Evolutionary conservation across 2,113 vertebrate species (phyloP), one percentile per base, ranked within the genome.

Genomic region (Eolophus roseicapilla): DNA sequence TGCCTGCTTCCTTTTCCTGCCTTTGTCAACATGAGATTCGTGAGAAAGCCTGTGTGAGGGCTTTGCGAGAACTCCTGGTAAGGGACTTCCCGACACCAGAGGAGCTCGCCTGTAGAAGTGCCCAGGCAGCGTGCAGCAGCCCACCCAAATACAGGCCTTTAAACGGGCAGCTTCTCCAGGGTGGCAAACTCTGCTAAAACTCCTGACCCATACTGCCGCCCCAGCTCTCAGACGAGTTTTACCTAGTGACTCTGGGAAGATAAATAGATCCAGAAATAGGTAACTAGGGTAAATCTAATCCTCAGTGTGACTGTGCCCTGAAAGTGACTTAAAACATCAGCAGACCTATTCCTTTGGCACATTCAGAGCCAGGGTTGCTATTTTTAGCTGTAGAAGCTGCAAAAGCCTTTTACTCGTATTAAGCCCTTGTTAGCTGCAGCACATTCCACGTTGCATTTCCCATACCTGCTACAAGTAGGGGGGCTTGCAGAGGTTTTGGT

Each of bases 221-320:
- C 49, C 0, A 0, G 74, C 91, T 73, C 76, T n/a, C 70, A 64
- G 88, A 39, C 0, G 0, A 7, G 10, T 92, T 91, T 94, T 96
- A 93, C 87, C 80, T 95, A 82, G 53, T 93, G 92, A 93, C 92
- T 96, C n/a, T 9, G 64, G 39, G 86, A 76, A 83, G 89, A 94
- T 92, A 91, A 97, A 93, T 10, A 75, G 84, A 79, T 82, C 88
- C 82, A 90, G 87, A 95, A 92, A 88, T 94, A 96, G 93, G 95
- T 96, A 95, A 96, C 70, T 94, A 73, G 95, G 94, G 75, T 96
- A 92, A 93, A 65, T 44, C 90, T 92, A 95, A 96, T 93, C 92
- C 91, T 91, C 69, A 59, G 83, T 0, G 0, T 84, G 80, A 57
- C 84, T 89, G 62, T 83, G 82, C 43, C 88, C 82, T 95, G 85